These are phyloP conservation scores for Thecocarcelia acutangulata DNA, from an alignment of 2,888 invertebrate species.

Conservation along the genomic window DNA sequence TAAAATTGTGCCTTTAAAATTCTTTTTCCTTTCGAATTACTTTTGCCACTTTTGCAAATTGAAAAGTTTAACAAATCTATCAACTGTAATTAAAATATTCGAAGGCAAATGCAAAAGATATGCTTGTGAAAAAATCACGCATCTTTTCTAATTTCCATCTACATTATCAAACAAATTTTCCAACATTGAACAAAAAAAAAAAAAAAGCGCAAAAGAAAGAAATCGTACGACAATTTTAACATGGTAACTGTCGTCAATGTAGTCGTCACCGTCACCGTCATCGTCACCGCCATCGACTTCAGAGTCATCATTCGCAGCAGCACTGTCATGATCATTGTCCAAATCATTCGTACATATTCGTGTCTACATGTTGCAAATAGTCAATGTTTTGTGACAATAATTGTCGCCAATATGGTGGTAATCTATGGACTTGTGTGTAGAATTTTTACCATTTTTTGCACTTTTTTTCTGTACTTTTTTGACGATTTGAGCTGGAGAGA, in stretches of 20 bases:
- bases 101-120: neutral
- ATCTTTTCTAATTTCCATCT: constrained; percentile 30
- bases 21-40: too few relatives aligned
- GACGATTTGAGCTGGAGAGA: constrained; percentile 27
- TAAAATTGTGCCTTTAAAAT: too few relatives aligned
- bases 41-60: too few relatives aligned
- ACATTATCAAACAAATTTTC: constrained; percentile 12
- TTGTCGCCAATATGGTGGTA: constrained; percentile 71
- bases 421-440: constrained; percentile 63
- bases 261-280: constrained; percentile 28
- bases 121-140: constrained; percentile 19
- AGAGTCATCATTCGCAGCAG: constrained; percentile 52
- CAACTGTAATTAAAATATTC: neutral
- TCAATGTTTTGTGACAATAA: constrained; percentile 72
- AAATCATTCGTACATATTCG: constrained; percentile 68
- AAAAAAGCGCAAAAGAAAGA: neutral
- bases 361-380: constrained; percentile 70
- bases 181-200: neutral
- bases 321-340: constrained; percentile 65
- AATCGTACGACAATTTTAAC: constrained; percentile 36
- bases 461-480: constrained; percentile 30
- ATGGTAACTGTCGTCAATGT: constrained; percentile 46
- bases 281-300: constrained; percentile 10
- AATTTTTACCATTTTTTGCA: constrained; percentile 51
- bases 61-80: neutral